Evolutionary conservation across 2,888 invertebrate species (phyloP).

Genomic region (Megastigmus dorsalis): DNA sequence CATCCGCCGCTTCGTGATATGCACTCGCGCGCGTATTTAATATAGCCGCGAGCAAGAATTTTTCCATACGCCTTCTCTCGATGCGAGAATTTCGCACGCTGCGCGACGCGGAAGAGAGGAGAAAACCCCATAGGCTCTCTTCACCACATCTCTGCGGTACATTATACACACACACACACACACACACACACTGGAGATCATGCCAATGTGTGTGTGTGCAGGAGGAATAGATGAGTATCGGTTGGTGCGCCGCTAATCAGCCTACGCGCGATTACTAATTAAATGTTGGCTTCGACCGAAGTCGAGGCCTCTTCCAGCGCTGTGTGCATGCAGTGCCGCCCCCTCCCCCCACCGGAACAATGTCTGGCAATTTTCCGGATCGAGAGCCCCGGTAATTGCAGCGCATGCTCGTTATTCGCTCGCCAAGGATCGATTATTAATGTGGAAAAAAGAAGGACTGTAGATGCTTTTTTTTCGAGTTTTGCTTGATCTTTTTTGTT

Average conservation of each 20-base stretch:
- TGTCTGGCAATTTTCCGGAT: slow-evolving; percentile 44
- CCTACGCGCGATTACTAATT: slow-evolving; percentile 40
- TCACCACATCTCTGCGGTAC: too few relatives aligned
- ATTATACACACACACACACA: too few relatives aligned
- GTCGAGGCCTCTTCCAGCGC: too few relatives aligned
- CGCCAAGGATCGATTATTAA: slow-evolving; percentile 11
- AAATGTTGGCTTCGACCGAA: slow-evolving; percentile 2
- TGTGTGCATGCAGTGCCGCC: too few relatives aligned
- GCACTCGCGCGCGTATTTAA: too few relatives aligned
- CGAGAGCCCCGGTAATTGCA: slow-evolving; percentile 21
- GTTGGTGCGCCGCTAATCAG: slow-evolving; percentile 35
- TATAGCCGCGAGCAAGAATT: too few relatives aligned
- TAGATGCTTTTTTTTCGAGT: too few relatives aligned
- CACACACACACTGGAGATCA: too few relatives aligned
- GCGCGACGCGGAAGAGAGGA: slow-evolving; percentile 22
- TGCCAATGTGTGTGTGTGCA: too few relatives aligned
- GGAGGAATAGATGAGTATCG: slow-evolving; percentile 27
- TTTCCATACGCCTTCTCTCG: slow-evolving; percentile 2
- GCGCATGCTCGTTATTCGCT: slow-evolving; percentile 9
- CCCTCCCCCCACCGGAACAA: too few relatives aligned
- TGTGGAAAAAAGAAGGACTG: too few relatives aligned
- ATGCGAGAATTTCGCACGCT: slow-evolving; percentile 25
- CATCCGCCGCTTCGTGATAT: background rate
- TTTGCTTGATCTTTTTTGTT: too few relatives aligned
- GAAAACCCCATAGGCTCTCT: slow-evolving; percentile 9